These are phyloP conservation scores for Cladopsammia gracilis DNA, from an alignment of 64 coral and sea anemone genomes.

Conservation along the genomic window DNA sequence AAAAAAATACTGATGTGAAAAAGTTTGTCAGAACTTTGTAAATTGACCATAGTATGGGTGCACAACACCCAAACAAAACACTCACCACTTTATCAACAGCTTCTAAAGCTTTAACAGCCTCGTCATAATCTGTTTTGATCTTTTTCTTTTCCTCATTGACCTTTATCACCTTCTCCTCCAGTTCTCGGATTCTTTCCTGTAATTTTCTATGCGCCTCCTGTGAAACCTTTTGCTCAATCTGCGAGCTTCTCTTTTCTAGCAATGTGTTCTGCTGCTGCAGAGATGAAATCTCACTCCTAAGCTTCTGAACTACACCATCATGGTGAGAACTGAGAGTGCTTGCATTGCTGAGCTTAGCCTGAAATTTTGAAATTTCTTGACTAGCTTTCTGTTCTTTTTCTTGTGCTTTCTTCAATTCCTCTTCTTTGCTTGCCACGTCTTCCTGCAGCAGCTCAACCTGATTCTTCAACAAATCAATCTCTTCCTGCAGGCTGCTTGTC, in stretches of 20 bases:
- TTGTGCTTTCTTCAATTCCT: conserved; percentile 23
- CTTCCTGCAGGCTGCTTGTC: background rate
- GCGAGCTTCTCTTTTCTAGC: conserved; percentile 66
- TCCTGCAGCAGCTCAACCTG: conserved; percentile 22
- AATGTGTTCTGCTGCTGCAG: conserved; percentile 67
- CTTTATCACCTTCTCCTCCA: conserved; percentile 87
- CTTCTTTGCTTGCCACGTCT: conserved; percentile 31
- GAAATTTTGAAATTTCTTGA: conserved; percentile 86
- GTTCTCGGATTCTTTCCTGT: conserved; percentile 84
- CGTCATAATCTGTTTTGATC: conserved; percentile 86
- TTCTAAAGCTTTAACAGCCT: conserved; percentile 96
- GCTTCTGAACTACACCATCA: conserved; percentile 42
- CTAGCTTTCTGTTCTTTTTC: conserved; percentile 37
- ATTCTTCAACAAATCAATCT: conserved; percentile 18
- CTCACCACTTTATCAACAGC: conserved; percentile 97
- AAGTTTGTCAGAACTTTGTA: no score
- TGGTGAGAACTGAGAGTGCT: conserved; percentile 58
- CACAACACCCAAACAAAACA: background rate
- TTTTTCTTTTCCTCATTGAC: conserved; percentile 83
- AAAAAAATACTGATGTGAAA: no score
- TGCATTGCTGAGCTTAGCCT: conserved; percentile 78
- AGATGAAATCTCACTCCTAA: conserved; percentile 58
- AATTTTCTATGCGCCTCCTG: conserved; percentile 56
- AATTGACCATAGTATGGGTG: no score
- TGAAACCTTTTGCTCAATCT: conserved; percentile 59